phyloP scores from a whole-genome alignment of 2,797 vertebrate genomes.

The Tenualosa thibaudeaui region DNA sequence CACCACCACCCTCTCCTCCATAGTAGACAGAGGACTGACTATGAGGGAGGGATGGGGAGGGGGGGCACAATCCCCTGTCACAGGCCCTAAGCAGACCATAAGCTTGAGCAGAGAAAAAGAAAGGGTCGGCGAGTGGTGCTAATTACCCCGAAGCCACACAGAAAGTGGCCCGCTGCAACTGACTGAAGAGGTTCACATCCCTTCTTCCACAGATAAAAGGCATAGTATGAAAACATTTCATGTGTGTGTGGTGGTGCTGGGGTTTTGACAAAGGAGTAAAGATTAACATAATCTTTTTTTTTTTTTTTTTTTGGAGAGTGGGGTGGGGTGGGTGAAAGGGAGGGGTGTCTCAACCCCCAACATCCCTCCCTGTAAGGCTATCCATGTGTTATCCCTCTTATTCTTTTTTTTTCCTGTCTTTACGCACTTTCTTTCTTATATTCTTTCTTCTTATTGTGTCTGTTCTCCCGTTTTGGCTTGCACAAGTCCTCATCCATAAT shows the following conservation, averaged over 20 bases:
- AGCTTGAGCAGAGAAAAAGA: conserved; percentile 99
- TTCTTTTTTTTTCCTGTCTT: neutral
- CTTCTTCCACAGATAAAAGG: conserved; percentile 99
- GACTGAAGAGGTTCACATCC: conserved; percentile 99
- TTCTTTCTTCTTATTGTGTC: conserved; percentile 44
- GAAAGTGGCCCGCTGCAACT: conserved; percentile 97
- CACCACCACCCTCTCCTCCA: conserved; percentile 62
- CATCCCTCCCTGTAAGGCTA: conserved; percentile 88
- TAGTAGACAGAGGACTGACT: neutral
- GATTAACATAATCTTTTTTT: conserved; percentile 99
- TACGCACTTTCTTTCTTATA: conserved; percentile 55
- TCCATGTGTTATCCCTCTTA: conserved; percentile 81
- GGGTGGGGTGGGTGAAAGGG: neutral
- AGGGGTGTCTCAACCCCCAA: neutral
- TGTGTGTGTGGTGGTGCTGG: conserved; percentile 48
- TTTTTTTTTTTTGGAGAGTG: conserved; percentile 60
- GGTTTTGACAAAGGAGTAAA: conserved; percentile 87
- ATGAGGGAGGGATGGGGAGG: conserved; percentile 72
- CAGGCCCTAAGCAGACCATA: conserved; percentile 97
- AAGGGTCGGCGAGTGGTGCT: conserved; percentile 98
- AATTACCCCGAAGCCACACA: conserved; percentile 99
- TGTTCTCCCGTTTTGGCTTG: conserved; percentile 57
- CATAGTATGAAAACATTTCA: conserved; percentile 99
- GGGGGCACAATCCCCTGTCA: conserved; percentile 89
- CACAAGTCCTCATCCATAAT: neutral